phyloP scores from a whole-genome alignment of 2,888 invertebrate genomes.

The Ormyrus nitidulus region DNA sequence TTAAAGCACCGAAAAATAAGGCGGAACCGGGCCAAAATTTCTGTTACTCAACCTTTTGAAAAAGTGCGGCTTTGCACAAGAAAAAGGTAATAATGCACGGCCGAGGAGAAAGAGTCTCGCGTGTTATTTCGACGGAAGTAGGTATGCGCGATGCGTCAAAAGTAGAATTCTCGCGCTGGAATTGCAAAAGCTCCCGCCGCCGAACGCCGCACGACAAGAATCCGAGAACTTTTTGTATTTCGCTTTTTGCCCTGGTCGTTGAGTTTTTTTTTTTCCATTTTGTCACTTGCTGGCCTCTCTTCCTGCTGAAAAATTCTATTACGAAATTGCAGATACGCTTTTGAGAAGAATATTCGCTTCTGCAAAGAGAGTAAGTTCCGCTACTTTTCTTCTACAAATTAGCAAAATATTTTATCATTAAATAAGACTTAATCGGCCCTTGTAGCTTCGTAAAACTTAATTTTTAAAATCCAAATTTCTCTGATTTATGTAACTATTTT shows the following conservation, averaged over 20 bases:
- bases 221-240: conserved; percentile 9
- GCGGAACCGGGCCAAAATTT: not conserved
- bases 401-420: too few relatives aligned
- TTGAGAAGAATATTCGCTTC: too few relatives aligned
- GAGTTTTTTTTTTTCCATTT: too few relatives aligned
- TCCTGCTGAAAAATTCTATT: too few relatives aligned
- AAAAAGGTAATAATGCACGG: not conserved
- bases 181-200: conserved; percentile 24
- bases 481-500: too few relatives aligned
- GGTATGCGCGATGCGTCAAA: conserved; percentile 29
- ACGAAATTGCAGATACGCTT: too few relatives aligned
- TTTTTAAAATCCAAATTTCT: too few relatives aligned
- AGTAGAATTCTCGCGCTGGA: conserved; percentile 15
- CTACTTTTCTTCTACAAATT: too few relatives aligned
- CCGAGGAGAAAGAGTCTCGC: conserved; percentile 5
- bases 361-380: too few relatives aligned
- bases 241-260: not conserved
- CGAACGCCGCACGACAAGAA: conserved; percentile 1
- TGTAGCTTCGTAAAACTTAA: too few relatives aligned
- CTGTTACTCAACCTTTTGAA: not conserved
- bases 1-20: not conserved
- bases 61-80: not conserved
- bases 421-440: too few relatives aligned
- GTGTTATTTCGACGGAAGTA: conserved; percentile 25
- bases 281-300: too few relatives aligned